Evolutionary conservation across 2,797 vertebrate genomes (phyloP).

Genomic region (Syngnathus rostellatus): DNA sequence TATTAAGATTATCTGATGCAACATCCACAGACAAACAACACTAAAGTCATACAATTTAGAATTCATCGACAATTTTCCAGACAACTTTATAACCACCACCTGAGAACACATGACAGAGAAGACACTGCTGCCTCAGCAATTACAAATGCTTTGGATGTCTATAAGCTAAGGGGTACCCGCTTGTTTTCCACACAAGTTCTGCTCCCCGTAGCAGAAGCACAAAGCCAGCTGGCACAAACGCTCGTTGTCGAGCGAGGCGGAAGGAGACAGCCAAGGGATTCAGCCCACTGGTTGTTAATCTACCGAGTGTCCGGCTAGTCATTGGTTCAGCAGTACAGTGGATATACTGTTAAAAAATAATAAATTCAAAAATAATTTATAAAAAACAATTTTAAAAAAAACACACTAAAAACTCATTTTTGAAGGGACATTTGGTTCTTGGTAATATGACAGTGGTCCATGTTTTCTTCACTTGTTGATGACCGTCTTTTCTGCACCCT

Average conservation of each 20-base stretch:
- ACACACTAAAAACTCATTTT: neutral
- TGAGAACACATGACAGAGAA: neutral
- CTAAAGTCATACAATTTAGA: neutral
- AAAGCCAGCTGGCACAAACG: neutral
- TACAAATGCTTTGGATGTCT: neutral
- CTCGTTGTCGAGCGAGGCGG: neutral
- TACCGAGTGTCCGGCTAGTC: neutral
- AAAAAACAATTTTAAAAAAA: too few species aligned
- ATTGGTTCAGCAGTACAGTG: neutral
- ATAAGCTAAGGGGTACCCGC: neutral
- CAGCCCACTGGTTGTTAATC: neutral
- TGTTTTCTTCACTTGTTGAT: neutral
- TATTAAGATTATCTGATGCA: neutral
- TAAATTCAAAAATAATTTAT: too few species aligned
- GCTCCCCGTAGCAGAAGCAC: neutral
- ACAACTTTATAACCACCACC: too few species aligned
- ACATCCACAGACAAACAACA: neutral
- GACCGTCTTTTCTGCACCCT: neutral
- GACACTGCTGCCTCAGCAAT: neutral
- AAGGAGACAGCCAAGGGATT: neutral
- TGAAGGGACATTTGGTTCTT: neutral
- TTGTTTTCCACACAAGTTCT: neutral
- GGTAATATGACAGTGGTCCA: neutral
- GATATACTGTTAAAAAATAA: too few species aligned
- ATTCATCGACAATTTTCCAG: neutral